Conservation (phyloP, 2,797 vertebrate genomes). For the Schizopygopsis pylzovi region DNA sequence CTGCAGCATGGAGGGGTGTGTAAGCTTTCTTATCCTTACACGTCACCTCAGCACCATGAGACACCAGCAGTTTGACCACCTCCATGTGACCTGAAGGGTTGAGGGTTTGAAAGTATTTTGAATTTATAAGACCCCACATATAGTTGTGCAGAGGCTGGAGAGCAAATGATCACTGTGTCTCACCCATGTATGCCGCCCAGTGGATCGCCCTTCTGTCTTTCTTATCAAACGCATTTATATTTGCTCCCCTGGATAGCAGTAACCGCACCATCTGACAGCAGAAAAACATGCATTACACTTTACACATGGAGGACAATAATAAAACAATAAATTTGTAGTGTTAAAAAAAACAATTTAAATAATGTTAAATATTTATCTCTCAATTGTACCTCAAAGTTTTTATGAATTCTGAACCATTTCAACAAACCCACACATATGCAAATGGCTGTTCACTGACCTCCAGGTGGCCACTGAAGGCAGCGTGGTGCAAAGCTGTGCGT, state of each 20-base stretch:
- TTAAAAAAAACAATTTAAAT: neutral
- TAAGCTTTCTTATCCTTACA: conserved; percentile 99
- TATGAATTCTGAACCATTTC: neutral
- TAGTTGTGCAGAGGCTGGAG: neutral
- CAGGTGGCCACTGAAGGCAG: conserved; percentile 94
- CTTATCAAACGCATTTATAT: conserved; percentile 99
- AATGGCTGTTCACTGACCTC: conserved; percentile 80
- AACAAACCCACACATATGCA: conserved; percentile 3
- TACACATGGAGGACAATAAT: neutral
- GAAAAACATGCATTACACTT: conserved; percentile 22
- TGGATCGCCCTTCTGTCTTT: conserved; percentile 97
- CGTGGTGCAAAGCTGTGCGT: conserved; percentile 95
- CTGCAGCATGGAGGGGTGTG: conserved; percentile 93
- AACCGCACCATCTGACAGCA: conserved; percentile 92
- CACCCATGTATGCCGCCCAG: conserved; percentile 99
- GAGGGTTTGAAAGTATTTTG: neutral
- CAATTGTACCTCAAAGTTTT: neutral
- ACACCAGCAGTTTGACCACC: conserved; percentile 93
- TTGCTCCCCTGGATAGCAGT: conserved; percentile 94
- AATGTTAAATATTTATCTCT: neutral
- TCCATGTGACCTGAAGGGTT: conserved; percentile 89
- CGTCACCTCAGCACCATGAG: conserved; percentile 93
- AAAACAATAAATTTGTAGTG: neutral
- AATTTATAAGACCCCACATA: neutral
- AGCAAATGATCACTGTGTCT: conserved; percentile 58